Percentiles rank a stretch among this genome's conserved stretches.
phyloP scores from a whole-genome alignment of 2,888 invertebrate genomes.

The Lasius fuliginosus region DNA sequence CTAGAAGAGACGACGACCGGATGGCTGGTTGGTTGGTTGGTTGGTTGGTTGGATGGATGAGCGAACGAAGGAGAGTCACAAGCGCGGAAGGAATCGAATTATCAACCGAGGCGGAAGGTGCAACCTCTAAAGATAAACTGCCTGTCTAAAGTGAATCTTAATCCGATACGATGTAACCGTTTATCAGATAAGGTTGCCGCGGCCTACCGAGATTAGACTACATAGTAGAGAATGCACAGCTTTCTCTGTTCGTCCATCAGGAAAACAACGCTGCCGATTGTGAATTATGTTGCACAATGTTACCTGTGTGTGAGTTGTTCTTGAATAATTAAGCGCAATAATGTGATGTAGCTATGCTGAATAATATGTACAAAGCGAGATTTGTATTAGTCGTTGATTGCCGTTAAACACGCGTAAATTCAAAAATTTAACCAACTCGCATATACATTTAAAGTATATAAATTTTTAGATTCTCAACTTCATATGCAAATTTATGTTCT shows the following conservation, averaged over 20 bases:
- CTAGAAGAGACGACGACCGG: slow-evolving; percentile 62
- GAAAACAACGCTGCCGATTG: slow-evolving; percentile 26
- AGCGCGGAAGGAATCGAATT: slow-evolving; percentile 85
- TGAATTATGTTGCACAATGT: slow-evolving; percentile 20
- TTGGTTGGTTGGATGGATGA: slow-evolving; percentile 59
- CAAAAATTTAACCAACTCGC: slow-evolving; percentile 2
- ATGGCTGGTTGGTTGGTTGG: slow-evolving; percentile 58
- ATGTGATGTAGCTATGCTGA: background rate
- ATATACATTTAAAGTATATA: background rate
- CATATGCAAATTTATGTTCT: background rate
- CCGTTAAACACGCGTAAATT: background rate
- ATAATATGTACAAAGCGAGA: slow-evolving; percentile 15
- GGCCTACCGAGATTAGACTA: slow-evolving; percentile 38
- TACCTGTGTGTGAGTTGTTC: background rate
- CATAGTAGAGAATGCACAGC: slow-evolving; percentile 34
- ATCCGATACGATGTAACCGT: slow-evolving; percentile 75
- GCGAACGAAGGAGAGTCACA: slow-evolving; percentile 75
- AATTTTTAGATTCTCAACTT: background rate
- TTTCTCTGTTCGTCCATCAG: slow-evolving; percentile 32
- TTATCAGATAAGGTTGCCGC: slow-evolving; percentile 65
- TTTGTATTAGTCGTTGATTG: slow-evolving; percentile 16
- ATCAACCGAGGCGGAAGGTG: slow-evolving; percentile 85
- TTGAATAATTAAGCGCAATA: slow-evolving; percentile 14
- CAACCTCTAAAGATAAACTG: slow-evolving; percentile 80
- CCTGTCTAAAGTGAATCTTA: slow-evolving; percentile 78